Conservation (phyloP, 1,140 invertebrate genomes). For the Drosophila baimaii region DNA sequence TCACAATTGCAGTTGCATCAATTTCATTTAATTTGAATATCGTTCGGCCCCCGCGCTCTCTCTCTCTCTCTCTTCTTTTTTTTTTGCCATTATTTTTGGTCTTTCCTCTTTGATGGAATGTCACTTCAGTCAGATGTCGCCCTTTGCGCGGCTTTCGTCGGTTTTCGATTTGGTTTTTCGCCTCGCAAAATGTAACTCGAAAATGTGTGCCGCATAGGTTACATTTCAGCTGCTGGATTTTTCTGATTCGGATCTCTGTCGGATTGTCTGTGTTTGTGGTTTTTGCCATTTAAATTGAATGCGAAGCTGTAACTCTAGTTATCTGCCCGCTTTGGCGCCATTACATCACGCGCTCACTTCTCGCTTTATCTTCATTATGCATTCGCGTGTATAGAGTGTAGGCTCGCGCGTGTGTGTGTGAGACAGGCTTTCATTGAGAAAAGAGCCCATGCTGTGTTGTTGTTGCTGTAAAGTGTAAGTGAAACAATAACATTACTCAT, state of each 20-base stretch:
- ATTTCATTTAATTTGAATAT: slow-evolving; percentile 58
- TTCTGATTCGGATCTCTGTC: slow-evolving; percentile 10
- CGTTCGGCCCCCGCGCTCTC: slow-evolving; percentile 8
- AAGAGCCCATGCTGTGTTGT: slow-evolving; percentile 13
- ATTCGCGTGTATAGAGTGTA: slow-evolving; percentile 6
- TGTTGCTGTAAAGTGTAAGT: slow-evolving; percentile 37
- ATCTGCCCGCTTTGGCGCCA: slow-evolving; percentile 67
- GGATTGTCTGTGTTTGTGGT: slow-evolving; percentile 53
- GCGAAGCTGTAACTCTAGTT: slow-evolving; percentile 72
- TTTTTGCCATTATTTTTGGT: neutral
- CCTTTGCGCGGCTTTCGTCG: slow-evolving; percentile 15
- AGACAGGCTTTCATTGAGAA: slow-evolving; percentile 70
- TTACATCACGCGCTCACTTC: slow-evolving; percentile 65
- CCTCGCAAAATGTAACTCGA: slow-evolving; percentile 3
- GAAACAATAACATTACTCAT: slow-evolving; percentile 54
- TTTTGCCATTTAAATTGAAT: slow-evolving; percentile 74
- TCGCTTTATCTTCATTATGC: slow-evolving; percentile 41
- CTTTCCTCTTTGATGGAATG: slow-evolving; percentile 31
- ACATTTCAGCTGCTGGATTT: slow-evolving; percentile 13
- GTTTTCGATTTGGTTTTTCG: slow-evolving; percentile 13
- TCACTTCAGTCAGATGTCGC: slow-evolving; percentile 26
- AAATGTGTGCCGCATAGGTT: slow-evolving; percentile 44
- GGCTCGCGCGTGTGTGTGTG: slow-evolving; percentile 8
- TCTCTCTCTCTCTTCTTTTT: slow-evolving; percentile 1
- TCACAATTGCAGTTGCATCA: slow-evolving; percentile 55